Evolutionary conservation across 2,797 vertebrate species (phyloP).

Genomic region (Gymnopithys bicolor): DNA sequence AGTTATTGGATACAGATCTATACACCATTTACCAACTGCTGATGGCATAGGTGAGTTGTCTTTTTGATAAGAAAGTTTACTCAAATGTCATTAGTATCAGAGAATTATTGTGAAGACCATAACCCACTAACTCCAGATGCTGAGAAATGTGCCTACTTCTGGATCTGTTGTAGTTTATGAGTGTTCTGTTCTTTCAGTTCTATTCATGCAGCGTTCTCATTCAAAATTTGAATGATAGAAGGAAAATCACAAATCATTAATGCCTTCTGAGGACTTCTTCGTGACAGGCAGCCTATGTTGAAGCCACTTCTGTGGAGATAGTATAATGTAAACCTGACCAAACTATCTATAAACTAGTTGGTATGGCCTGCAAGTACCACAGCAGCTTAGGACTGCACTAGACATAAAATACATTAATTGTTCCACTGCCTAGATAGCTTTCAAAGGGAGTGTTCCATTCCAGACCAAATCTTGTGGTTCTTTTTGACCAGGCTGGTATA

Average conservation of each 20-base stretch:
- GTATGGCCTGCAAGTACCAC: neutral
- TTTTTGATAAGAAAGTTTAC: neutral
- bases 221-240: neutral
- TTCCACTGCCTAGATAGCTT: neutral
- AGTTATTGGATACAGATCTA: neutral
- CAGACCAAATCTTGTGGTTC: neutral
- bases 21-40: slow-evolving; percentile 8
- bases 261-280: neutral
- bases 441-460: neutral
- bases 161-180: neutral
- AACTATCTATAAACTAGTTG: neutral
- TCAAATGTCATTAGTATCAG: neutral
- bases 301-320: neutral
- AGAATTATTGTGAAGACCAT: neutral
- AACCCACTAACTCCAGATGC: neutral
- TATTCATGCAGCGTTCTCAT: accelerated
- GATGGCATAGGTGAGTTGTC: neutral
- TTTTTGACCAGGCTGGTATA: neutral
- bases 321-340: neutral
- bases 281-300: neutral
- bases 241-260: neutral
- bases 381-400: neutral
- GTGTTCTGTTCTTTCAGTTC: neutral
- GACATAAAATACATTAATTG: neutral
- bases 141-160: neutral